Evolutionary conservation across 2,888 invertebrate genomes (phyloP).

Genomic region (Stenoptilia bipunctidactyla): DNA sequence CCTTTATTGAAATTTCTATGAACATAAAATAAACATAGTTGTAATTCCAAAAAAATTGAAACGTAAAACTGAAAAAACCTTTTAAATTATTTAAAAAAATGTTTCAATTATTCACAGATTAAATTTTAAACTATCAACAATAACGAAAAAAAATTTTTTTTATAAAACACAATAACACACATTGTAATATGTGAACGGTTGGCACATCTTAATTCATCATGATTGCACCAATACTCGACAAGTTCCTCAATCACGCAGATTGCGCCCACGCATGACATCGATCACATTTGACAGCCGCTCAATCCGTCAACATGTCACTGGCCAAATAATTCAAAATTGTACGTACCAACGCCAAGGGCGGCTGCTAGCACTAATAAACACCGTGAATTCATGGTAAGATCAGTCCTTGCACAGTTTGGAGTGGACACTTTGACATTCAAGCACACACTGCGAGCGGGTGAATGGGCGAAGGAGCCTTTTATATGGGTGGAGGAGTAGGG

Average conservation of each 20-base stretch:
- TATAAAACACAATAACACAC: no score
- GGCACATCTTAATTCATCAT: no score
- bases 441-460: constrained; percentile 71
- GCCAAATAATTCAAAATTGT: constrained; percentile 45
- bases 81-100: no score
- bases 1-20: no score
- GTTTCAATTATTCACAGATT: no score
- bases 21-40: no score
- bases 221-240: not conserved
- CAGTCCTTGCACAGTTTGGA: constrained; percentile 59
- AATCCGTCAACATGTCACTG: not conserved
- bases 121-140: no score
- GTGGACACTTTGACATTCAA: constrained; percentile 65
- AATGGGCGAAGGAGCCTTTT: constrained; percentile 65
- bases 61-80: no score
- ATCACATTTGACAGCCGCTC: no score
- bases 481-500: constrained; percentile 59
- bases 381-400: constrained; percentile 66
- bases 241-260: not conserved
- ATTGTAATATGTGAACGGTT: no score
- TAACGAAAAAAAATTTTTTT: no score
- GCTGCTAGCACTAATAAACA: constrained; percentile 73
- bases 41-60: no score
- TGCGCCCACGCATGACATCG: not conserved
- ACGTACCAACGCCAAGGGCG: constrained; percentile 79